Base-by-base conservation (phyloP, 2,888 invertebrate species). In the Pinctada fucata region DNA sequence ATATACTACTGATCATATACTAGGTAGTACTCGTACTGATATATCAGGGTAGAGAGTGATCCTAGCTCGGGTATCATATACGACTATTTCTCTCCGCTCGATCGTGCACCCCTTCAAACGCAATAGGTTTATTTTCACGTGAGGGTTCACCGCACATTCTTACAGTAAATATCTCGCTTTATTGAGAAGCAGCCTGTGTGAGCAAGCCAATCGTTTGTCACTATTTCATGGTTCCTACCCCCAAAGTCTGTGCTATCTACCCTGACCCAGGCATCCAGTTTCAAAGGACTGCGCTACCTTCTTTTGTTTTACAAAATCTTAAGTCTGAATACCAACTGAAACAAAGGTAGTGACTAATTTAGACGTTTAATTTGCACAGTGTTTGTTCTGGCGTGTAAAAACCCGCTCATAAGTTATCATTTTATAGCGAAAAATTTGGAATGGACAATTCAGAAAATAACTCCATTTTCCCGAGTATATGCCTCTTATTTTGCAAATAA, bases 131-230 rank as follows among this genome's bases (percentile, higher is more conserved):
- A 76, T 76, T 76, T 76, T 71, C 31, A 72, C 65, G 76, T 72
- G 76, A 79, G 74, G 79, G 79, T 79, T 79, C 79, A 79, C 64
- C 74, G 79, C 72, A 74, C 79, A 79, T 70, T 78, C 78, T 74
- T 78, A 70, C 74, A 65, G 78, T 74, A 67, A 67, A 74, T 67
- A 78, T 65, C 73, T 48, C 66, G 70, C 66, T 74, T 65, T 69
- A 74, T 75, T 75, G 75, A 79, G 69, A 79, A 64, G 68, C 58
- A 51, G 51, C 63, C 49, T 67, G 75, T 65, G 72, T 70, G 75
- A 79, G 72, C 79, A 75, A 75, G 67, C 79, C 79, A 72, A 79
- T 79, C 79, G 68, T 31, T 75, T 64, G 51, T 50, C 74, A 74
- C 66, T 31, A 66, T 49, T 50, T 58, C n/a, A n/a, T 49, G 65